Evolutionary conservation across 1,140 invertebrate species (phyloP).

Genomic region (Plodia interpunctella): DNA sequence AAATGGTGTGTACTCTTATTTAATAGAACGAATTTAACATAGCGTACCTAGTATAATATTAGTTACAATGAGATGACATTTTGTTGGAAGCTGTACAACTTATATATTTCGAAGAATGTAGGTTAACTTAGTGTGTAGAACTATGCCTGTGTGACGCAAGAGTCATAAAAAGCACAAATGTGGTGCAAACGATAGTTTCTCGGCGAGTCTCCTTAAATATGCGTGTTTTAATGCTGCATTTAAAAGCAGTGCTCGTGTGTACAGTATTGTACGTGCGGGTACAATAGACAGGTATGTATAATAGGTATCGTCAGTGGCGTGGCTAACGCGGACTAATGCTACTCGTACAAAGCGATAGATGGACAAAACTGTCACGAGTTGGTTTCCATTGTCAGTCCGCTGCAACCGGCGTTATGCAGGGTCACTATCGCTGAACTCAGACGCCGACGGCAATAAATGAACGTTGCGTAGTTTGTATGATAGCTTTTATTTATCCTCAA

Average conservation of each 20-base stretch:
- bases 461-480: too few relatives aligned
- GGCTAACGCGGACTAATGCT: conserved; percentile 51
- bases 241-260: conserved; percentile 3
- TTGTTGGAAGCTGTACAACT: too few relatives aligned
- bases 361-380: conserved; percentile 23
- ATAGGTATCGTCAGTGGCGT: conserved; percentile 36
- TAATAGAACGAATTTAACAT: too few relatives aligned
- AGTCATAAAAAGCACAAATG: not conserved
- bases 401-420: too few relatives aligned
- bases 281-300: conserved; percentile 21
- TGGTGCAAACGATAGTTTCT: too few relatives aligned
- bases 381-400: not conserved
- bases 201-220: not conserved
- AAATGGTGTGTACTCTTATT: too few relatives aligned
- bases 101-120: too few relatives aligned
- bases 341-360: conserved; percentile 28
- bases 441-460: too few relatives aligned
- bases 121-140: not conserved
- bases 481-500: too few relatives aligned
- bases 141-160: not conserved
- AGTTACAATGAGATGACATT: too few relatives aligned
- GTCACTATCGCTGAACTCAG: too few relatives aligned
- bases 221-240: conserved; percentile 4
- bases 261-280: conserved; percentile 11
- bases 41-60: too few relatives aligned